A percentile compares a stretch with the other conserved stretches of the same genome.
These are phyloP conservation scores for Pristionchus japonicus DNA, from an alignment of 2,888 invertebrate species.

Conservation along the genomic window DNA sequence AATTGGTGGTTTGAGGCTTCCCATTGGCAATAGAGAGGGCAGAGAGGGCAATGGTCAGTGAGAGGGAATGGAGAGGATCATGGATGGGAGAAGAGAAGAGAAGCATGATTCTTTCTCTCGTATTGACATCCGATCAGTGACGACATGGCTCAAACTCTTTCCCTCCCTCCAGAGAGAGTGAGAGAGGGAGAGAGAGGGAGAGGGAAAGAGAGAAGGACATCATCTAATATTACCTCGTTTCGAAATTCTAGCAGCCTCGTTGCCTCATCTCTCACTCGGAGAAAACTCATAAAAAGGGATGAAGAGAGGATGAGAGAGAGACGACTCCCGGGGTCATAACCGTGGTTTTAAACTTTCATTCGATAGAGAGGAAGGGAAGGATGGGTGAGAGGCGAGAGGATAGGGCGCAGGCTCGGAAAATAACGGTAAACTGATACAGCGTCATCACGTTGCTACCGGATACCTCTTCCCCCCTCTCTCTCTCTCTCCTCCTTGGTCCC, in stretches of 20 bases:
- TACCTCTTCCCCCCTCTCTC: slow-evolving; percentile 21
- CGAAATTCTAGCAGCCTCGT: slow-evolving; percentile 28
- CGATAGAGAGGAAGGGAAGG: not conserved
- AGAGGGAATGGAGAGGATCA: not conserved
- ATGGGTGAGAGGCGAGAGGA: not conserved
- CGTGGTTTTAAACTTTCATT: not conserved
- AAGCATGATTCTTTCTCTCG: not conserved
- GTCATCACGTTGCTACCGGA: slow-evolving; percentile 32
- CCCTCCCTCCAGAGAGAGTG: not conserved
- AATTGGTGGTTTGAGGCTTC: slow-evolving; percentile 3
- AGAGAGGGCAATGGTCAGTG: not conserved
- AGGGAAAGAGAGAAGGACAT: slow-evolving; percentile 3
- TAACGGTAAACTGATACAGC: slow-evolving; percentile 28
- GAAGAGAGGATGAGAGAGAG: not conserved
- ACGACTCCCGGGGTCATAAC: not conserved
- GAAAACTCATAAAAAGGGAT: slow-evolving; percentile 14
- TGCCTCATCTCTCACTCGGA: slow-evolving; percentile 20
- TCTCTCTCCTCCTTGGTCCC: not conserved
- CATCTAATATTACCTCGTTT: slow-evolving; percentile 39
- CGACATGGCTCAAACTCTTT: slow-evolving; percentile 14
- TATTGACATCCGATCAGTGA: slow-evolving; percentile 16
- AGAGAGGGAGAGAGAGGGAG: slow-evolving; percentile 26
- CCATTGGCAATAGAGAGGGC: not conserved
- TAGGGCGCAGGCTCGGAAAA: not conserved
- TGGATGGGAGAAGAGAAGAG: not conserved